Base-by-base conservation (phyloP, 2,797 vertebrate genomes). In the Catostomus latipinnis region DNA sequence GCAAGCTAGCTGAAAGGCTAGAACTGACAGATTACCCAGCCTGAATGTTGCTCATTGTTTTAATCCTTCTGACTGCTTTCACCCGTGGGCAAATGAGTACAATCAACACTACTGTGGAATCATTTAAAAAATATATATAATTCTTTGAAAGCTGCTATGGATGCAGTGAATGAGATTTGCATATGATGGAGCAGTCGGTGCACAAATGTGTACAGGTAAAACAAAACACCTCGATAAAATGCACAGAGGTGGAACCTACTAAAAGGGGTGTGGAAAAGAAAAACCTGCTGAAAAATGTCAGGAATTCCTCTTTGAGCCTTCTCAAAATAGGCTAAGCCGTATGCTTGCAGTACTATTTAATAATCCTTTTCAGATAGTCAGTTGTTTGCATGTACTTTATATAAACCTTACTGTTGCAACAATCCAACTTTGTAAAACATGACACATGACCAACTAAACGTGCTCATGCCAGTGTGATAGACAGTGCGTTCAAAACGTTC, bases 31-130 rank as follows among this genome's bases (percentile, higher is more conserved):
- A 83, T 16, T 85, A 70, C 74, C 74, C 5, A 69, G 60, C 53
- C 58, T 92, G 85, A 94, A 91, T 75, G 78, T 66, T 54, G 2
- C 54, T 76, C 83, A 86, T 91, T 93, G 90, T 92, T 76, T 77
- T 45, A 71, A n/a, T n/a, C 61, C 22, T 43, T 73, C 49, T 46
- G 70, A 76, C 83, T 71, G 83, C 79, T 70, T 83, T 85, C 45
- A 66, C 58, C 74, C 43, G 71, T 83, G 86, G 88, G 66, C 79
- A 86, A 83, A 68, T 83, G 69, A 71, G 81, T 70, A 82, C 62
- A 80, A 79, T 65, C 83, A 78, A 65, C 76, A 71, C 75, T 63
- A 52, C 63, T 61, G 70, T 46, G 57, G 63, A 75, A 78, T 66
- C 53, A 14, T 53, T 16, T 34, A 34, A 34, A 34, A 48, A 8